Conservation (phyloP, 2,888 invertebrate species). For the Parnassius apollo region DNA sequence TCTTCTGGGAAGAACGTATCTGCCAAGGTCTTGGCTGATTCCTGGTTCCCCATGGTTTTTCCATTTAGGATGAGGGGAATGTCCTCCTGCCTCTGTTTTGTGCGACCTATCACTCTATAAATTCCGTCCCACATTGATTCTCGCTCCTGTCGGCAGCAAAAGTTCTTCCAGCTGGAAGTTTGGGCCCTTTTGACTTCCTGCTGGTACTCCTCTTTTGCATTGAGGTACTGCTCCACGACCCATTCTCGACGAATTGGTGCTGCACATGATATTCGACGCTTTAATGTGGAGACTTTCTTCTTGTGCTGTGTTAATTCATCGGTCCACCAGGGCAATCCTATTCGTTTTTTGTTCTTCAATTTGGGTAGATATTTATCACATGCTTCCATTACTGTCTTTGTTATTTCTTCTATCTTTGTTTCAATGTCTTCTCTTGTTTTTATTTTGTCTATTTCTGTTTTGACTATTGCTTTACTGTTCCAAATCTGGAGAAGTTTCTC, state of each 20-base stretch:
- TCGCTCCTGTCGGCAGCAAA: constrained; percentile 29
- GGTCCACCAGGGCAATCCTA: constrained; percentile 2
- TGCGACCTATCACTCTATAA: constrained; percentile 25
- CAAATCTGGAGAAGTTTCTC: no score
- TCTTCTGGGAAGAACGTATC: not conserved
- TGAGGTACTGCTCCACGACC: constrained; percentile 23
- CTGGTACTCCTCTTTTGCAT: constrained; percentile 17
- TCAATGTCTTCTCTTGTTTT: no score
- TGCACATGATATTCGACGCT: constrained; percentile 14
- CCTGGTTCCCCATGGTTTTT: not conserved
- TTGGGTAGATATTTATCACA: no score
- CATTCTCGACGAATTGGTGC: constrained; percentile 1
- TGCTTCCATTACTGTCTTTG: no score
- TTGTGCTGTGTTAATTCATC: not conserved
- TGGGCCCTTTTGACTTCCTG: constrained; percentile 14
- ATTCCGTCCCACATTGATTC: constrained; percentile 32
- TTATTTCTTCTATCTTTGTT: no score
- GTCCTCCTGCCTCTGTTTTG: constrained; percentile 21
- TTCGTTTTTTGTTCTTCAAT: not conserved
- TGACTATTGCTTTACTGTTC: no score
- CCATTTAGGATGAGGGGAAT: constrained; percentile 9
- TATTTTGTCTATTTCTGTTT: no score
- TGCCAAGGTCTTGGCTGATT: not conserved
- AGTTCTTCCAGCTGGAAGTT: constrained; percentile 30
- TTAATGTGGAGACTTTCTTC: not conserved